These are phyloP conservation scores for Phyllopteryx taeniolatus DNA, from an alignment of 2,113 vertebrate genomes.

Conservation along the genomic window DNA sequence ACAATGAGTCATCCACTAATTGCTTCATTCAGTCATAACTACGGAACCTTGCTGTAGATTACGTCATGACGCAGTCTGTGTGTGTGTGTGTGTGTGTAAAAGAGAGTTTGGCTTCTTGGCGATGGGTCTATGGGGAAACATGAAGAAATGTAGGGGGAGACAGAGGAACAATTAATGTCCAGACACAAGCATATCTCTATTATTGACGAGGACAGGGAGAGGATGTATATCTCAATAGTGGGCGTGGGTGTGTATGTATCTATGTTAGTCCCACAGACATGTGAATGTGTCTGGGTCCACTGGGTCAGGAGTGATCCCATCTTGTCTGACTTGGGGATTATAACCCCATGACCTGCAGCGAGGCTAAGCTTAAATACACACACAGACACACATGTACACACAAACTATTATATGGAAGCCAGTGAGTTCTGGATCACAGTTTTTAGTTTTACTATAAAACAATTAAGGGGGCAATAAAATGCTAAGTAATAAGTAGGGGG, in stretches of 20 bases:
- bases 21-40: conserved; percentile 43
- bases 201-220: conserved; percentile 36
- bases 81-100: not conserved
- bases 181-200: conserved; percentile 32
- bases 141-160: conserved; percentile 25
- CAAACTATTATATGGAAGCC: not conserved
- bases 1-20: conserved; percentile 51
- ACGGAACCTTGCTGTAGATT: conserved; percentile 42
- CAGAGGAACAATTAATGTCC: conserved; percentile 43
- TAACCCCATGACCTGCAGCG: conserved; percentile 46
- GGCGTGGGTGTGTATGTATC: conserved; percentile 3
- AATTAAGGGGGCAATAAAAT: not conserved
- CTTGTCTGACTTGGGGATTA: conserved; percentile 51
- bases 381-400: conserved; percentile 1
- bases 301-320: conserved; percentile 54
- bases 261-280: conserved; percentile 13
- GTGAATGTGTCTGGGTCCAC: conserved; percentile 40
- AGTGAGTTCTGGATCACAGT: not conserved
- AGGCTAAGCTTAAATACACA: conserved; percentile 8
- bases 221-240: conserved; percentile 34
- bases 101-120: conserved; percentile 11
- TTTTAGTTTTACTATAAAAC: not conserved
- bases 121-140: conserved; percentile 27
- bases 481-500: not conserved
- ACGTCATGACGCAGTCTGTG: conserved; percentile 42